A percentile compares a stretch with the other conserved stretches of the same genome.
Evolutionary conservation across 2,888 invertebrate species (phyloP).

Genomic region (Callyntrura sp.): DNA sequence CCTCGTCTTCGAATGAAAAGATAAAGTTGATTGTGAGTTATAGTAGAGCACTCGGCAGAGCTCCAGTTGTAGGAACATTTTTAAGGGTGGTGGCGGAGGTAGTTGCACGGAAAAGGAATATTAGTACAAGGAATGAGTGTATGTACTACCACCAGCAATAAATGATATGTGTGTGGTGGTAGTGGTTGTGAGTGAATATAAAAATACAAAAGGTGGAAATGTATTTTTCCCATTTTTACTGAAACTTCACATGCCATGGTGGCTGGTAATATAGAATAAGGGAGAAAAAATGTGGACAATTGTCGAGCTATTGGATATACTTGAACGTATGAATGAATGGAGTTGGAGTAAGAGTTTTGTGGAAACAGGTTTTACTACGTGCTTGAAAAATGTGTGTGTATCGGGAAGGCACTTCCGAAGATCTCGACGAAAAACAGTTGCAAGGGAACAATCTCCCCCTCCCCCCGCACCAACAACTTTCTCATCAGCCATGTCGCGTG

Average conservation of each 20-base stretch:
- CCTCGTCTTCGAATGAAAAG: conserved; percentile 14
- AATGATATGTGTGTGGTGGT: background rate
- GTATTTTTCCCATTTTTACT: conserved; percentile 28
- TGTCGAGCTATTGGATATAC: conserved; percentile 1
- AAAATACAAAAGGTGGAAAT: conserved; percentile 1
- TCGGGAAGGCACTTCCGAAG: no score
- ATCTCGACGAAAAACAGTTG: no score
- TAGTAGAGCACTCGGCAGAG: background rate
- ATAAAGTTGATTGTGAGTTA: conserved; percentile 52
- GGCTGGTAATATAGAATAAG: background rate
- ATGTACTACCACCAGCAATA: background rate
- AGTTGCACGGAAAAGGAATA: background rate
- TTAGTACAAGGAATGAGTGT: background rate
- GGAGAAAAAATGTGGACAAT: background rate
- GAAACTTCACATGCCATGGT: conserved; percentile 33
- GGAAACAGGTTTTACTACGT: background rate
- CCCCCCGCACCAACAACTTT: no score
- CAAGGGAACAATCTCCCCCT: no score
- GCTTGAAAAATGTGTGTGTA: background rate
- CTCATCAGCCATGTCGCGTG: no score
- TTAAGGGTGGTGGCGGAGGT: background rate
- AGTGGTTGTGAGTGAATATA: background rate
- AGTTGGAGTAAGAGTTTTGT: background rate
- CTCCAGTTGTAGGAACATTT: background rate
- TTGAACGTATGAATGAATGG: background rate